A percentile compares a stretch with the other conserved stretches of the same genome.
These are phyloP conservation scores for Candoia aspera DNA, from an alignment of 2,113 vertebrate species.

Conservation along the genomic window DNA sequence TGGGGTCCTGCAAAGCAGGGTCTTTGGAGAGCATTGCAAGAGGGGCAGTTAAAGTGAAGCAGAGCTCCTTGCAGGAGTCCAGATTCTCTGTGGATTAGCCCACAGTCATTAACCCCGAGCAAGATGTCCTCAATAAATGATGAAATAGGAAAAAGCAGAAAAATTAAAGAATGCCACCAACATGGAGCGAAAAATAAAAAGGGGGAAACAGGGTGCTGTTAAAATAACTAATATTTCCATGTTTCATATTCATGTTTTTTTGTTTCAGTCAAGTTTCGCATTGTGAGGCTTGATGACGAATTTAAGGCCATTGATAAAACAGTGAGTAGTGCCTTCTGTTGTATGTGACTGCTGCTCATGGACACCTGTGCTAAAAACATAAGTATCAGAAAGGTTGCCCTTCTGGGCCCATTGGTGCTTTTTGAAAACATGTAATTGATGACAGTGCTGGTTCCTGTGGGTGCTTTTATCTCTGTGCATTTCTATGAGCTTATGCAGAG, in stretches of 20 bases:
- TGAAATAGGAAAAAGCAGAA: background rate
- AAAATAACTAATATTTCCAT: background rate
- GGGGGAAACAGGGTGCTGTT: background rate
- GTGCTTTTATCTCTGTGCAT: background rate
- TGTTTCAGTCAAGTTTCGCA: constrained; percentile 57
- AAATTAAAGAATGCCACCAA: background rate
- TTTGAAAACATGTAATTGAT: background rate
- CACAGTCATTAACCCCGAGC: background rate
- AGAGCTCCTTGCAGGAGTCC: background rate
- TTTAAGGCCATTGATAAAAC: constrained; percentile 51
- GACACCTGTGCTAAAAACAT: background rate
- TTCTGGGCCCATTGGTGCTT: no score
- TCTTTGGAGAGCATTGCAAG: background rate
- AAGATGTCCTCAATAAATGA: background rate
- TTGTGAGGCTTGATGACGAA: constrained; percentile 51
- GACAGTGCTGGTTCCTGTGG: no score
- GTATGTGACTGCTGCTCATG: background rate
- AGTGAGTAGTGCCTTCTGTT: constrained; percentile 37
- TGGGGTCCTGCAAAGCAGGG: background rate
- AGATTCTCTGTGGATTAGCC: background rate
- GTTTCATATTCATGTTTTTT: background rate
- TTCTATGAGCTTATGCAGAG: background rate
- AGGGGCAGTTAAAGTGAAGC: background rate
- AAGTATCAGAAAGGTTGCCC: background rate
- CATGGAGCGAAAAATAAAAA: background rate